Evolutionary conservation across 2,888 invertebrate species (phyloP).

Genomic region (Uloborus plumipes): DNA sequence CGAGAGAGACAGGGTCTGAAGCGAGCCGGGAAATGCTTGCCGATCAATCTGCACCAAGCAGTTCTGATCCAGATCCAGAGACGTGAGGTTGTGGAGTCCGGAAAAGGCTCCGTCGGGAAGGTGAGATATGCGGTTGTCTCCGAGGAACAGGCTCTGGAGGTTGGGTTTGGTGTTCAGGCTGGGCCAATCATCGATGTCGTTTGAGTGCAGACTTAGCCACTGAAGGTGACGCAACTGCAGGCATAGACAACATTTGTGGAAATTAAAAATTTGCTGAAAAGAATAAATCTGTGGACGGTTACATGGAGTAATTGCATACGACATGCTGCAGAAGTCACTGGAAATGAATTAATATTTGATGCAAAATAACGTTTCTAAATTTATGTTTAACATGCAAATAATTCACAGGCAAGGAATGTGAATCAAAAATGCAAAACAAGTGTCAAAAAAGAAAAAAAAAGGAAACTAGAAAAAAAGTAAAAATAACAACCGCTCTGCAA

Average conservation of each 20-base stretch:
- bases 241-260: conserved; percentile 24
- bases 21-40: conserved; percentile 78
- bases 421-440: too few relatives aligned
- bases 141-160: conserved; percentile 65
- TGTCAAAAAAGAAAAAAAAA: too few relatives aligned
- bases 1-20: conserved; percentile 81
- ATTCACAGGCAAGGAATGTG: too few relatives aligned
- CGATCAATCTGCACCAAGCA: conserved; percentile 78
- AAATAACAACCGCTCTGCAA: too few relatives aligned
- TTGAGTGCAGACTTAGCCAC: conserved; percentile 66
- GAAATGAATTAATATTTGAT: too few relatives aligned
- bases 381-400: too few relatives aligned
- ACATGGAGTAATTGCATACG: too few relatives aligned
- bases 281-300: too few relatives aligned
- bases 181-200: conserved; percentile 64
- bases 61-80: conserved; percentile 81
- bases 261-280: background rate
- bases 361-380: too few relatives aligned
- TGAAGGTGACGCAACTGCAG: conserved; percentile 61
- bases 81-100: conserved; percentile 77
- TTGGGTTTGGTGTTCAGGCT: conserved; percentile 37
- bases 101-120: conserved; percentile 73
- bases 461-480: too few relatives aligned
- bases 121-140: conserved; percentile 65
- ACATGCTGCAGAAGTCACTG: too few relatives aligned